Evolutionary conservation across 1,140 invertebrate species (phyloP), one percentile per base, ranked within the genome.

Genomic region (Ditylenchus dipsaci): DNA sequence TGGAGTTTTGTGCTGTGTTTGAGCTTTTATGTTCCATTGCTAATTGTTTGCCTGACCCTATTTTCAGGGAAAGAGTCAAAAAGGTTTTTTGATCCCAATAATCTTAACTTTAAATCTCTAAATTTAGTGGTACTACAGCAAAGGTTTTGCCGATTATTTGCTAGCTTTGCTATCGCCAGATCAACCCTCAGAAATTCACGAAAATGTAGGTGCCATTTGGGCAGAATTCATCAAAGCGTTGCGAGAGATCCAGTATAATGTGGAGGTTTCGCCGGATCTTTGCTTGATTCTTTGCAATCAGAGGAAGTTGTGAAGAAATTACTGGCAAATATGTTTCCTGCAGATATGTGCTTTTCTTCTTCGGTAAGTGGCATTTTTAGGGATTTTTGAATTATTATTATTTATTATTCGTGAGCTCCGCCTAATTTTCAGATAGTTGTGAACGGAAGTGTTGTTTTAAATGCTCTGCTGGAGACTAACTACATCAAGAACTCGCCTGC

Each of bases 21-120:
- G 69, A 71, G 17, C 47, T 71, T 17, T 47, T 71, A 21, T 72
- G 69, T 49, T 62, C 68, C 13, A 74, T 71, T 21, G 60, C 43
- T 13, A 72, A 73, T 73, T 72, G 68, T 72, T 56, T 43, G 21
- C 69, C 69, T 1, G 69, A 73, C 33, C 69, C 70, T 15, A 29
- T 30, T 21, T 56, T 72, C 30, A 19, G 61, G n/a, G 58, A 71
- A 7, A 43, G 70, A n/a, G 62, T 70, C 17, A 70, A 71, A 29
- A 63, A 13, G 33, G 69, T 71, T 53, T 53, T 29, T 21, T 71
- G 30, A 15, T 71, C 30, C 26, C 27, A 23, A 53, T 53, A 21
- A 7, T 19, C 3, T 19, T 7, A 21, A 15, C 3, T 17, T 17
- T 8, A 53, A 53, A 53, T 5, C 1, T 3, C 3, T 3, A 26